Percentiles rank a stretch among this genome's conserved stretches.
Conservation (phyloP, 1,140 invertebrate genomes). For the Drosophila saltans region DNA sequence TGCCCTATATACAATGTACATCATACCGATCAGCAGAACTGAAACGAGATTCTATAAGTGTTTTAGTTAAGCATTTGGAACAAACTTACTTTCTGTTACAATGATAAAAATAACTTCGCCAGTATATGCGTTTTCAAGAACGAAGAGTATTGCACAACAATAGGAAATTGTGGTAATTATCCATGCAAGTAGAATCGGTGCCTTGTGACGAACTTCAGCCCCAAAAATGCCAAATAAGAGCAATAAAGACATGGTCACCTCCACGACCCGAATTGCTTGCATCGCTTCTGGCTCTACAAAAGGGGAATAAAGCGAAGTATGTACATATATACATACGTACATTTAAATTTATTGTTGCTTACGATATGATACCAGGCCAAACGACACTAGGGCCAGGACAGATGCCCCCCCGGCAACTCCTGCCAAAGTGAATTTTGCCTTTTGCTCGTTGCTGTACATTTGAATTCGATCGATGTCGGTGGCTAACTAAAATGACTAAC, state of each 20-base stretch:
- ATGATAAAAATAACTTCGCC: background rate
- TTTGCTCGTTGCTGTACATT: background rate
- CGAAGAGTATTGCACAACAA: background rate
- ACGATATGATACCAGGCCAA: background rate
- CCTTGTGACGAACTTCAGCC: slow-evolving; percentile 1
- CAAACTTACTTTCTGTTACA: background rate
- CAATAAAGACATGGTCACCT: background rate
- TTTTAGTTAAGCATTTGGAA: background rate
- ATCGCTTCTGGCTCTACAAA: background rate
- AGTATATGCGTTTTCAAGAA: background rate
- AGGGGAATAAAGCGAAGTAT: no score
- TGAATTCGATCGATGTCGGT: background rate
- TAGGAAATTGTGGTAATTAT: background rate
- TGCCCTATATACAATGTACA: background rate
- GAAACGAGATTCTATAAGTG: background rate
- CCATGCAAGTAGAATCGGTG: background rate
- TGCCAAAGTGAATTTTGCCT: background rate
- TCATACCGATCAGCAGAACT: background rate
- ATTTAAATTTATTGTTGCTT: background rate
- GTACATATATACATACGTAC: no score
- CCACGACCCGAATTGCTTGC: background rate
- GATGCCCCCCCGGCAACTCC: background rate
- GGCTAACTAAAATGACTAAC: background rate
- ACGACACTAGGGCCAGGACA: background rate
- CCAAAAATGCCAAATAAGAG: background rate